These are phyloP conservation scores for Zaprionus lachaisei DNA, from an alignment of 1,140 invertebrate species.

Conservation along the genomic window DNA sequence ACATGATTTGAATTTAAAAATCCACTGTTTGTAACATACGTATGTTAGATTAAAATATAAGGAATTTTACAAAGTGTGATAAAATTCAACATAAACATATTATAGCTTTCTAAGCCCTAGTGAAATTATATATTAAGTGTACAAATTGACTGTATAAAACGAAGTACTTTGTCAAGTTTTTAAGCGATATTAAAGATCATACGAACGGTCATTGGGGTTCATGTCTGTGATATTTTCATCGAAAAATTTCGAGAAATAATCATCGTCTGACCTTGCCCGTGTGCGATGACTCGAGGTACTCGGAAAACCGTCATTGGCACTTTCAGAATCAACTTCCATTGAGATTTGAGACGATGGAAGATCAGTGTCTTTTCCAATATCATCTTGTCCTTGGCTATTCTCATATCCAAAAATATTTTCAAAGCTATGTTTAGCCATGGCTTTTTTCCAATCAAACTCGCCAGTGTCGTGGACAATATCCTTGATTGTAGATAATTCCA, in stretches of 20 bases:
- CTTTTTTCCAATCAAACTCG: background rate
- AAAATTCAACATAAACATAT: no score
- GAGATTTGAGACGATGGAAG: background rate
- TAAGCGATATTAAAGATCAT: conserved; percentile 4
- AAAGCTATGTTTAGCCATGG: background rate
- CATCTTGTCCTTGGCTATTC: no score
- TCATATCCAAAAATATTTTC: background rate
- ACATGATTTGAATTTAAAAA: no score
- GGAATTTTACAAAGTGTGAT: no score
- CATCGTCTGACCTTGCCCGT: background rate
- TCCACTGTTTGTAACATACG: no score
- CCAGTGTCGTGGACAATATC: background rate
- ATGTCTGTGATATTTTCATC: background rate
- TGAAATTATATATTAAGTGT: no score
- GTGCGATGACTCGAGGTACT: background rate
- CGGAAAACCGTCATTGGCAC: background rate
- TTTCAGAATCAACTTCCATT: background rate
- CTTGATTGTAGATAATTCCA: background rate
- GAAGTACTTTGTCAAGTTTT: background rate
- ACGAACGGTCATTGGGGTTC: background rate
- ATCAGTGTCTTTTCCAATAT: background rate
- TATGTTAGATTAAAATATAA: no score
- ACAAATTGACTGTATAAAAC: background rate
- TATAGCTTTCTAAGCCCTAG: no score
- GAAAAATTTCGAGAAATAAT: background rate